Evolutionary conservation across 2,888 invertebrate genomes (phyloP).

Genomic region (Isoperla grammatica): DNA sequence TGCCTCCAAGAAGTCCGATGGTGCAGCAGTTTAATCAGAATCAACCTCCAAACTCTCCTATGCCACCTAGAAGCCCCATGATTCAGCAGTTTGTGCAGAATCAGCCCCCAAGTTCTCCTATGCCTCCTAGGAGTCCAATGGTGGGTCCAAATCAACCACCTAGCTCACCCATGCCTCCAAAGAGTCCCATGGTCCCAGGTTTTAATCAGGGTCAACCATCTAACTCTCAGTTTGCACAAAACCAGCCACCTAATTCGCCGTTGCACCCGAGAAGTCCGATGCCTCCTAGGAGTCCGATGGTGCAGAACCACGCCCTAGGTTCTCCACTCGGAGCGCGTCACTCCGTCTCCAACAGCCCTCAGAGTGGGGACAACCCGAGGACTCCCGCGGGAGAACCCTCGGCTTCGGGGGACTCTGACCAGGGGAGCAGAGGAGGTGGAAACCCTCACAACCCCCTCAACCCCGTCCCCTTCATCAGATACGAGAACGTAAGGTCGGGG

Average conservation of each 20-base stretch:
- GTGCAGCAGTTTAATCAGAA: constrained; percentile 37
- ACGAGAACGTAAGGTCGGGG: constrained; percentile 35
- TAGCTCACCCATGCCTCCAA: constrained; percentile 45
- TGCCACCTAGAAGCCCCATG: constrained; percentile 46
- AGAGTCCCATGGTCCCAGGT: constrained; percentile 11
- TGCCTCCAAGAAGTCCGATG: constrained; percentile 36
- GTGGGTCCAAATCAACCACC: constrained; percentile 18
- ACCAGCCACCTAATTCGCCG: too few species aligned
- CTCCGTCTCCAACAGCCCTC: constrained; percentile 45
- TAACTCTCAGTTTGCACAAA: too few species aligned
- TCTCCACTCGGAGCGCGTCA: constrained; percentile 43
- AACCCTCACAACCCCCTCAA: constrained; percentile 52
- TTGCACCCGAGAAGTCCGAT: constrained; percentile 31
- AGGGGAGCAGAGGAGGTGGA: constrained; percentile 40
- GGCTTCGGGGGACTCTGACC: constrained; percentile 29
- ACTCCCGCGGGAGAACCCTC: constrained; percentile 40
- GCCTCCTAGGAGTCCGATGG: constrained; percentile 37
- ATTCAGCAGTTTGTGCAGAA: constrained; percentile 42
- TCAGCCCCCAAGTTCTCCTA: constrained; percentile 43
- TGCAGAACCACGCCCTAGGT: neutral
- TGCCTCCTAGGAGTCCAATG: constrained; percentile 44
- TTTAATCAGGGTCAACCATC: too few species aligned
- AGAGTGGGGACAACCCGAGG: constrained; percentile 53
- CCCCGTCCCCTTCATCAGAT: constrained; percentile 49
- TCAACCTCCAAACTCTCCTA: constrained; percentile 45